Conservation (phyloP, 2,113 vertebrate species). For the Phalacrocorax aristotelis region DNA sequence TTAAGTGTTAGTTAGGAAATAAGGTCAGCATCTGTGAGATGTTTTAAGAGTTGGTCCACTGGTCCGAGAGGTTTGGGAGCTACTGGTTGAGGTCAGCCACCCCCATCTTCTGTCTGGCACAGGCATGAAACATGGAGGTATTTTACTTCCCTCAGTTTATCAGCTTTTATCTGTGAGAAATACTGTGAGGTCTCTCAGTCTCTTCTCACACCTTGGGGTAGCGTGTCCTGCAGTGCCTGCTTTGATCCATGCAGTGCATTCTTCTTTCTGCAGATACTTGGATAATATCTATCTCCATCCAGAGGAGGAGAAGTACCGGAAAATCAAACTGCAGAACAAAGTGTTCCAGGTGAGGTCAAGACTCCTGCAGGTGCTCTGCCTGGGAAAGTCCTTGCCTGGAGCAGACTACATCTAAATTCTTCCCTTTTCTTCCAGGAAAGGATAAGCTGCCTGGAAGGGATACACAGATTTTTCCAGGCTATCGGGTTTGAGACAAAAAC, state of each 20-base stretch:
- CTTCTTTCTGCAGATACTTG: constrained; percentile 79
- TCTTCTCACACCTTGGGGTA: background rate
- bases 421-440: constrained; percentile 80
- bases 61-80: background rate
- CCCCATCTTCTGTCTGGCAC: background rate
- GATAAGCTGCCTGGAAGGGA: constrained; percentile 85
- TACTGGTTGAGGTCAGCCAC: background rate
- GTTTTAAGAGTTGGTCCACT: background rate
- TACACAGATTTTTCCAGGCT: constrained; percentile 85
- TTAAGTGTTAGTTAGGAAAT: background rate
- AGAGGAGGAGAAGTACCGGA: constrained; percentile 90
- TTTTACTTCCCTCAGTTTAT: background rate
- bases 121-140: background rate
- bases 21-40: background rate
- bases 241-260: background rate
- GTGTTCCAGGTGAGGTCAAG: constrained; percentile 86
- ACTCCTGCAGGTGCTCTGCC: background rate
- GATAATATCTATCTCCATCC: constrained; percentile 93
- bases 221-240: background rate
- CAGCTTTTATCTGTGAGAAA: background rate
- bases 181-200: background rate
- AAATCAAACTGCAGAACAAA: constrained; percentile 93
- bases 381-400: background rate
- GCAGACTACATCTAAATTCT: background rate
- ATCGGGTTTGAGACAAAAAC: constrained; percentile 82